These are phyloP conservation scores for Fistularia commersonii DNA, from an alignment of 2,797 vertebrate species.

Conservation along the genomic window DNA sequence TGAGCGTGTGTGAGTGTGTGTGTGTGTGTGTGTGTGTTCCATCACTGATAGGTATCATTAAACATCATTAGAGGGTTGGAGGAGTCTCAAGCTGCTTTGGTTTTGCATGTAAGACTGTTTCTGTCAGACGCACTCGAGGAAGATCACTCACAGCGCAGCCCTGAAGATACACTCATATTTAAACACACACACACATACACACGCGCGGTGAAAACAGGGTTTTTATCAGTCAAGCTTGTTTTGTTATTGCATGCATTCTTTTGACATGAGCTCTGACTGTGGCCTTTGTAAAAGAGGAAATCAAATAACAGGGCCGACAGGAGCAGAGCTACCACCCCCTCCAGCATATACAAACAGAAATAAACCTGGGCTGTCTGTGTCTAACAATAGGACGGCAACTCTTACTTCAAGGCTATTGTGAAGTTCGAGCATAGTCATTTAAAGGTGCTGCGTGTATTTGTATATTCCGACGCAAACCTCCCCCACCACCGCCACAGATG, in stretches of 20 bases:
- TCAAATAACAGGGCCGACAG: conserved; percentile 72
- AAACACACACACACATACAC: conserved; percentile 34
- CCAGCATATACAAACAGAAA: conserved; percentile 70
- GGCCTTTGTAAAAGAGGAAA: conserved; percentile 74
- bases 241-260: conserved; percentile 73
- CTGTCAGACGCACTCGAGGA: conserved; percentile 69
- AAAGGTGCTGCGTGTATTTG: conserved; percentile 58
- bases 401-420: conserved; percentile 71
- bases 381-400: conserved; percentile 73
- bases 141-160: conserved; percentile 68
- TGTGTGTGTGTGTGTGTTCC: conserved; percentile 44
- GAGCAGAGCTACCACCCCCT: conserved; percentile 68
- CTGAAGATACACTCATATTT: conserved; percentile 47
- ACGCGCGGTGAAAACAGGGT: conserved; percentile 47
- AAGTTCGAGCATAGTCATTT: conserved; percentile 65
- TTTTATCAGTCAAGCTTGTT: conserved; percentile 70
- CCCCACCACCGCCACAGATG: conserved; percentile 56
- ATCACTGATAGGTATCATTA: conserved; percentile 74
- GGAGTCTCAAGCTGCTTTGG: conserved; percentile 57
- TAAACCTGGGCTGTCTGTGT: conserved; percentile 64
- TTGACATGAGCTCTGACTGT: conserved; percentile 73
- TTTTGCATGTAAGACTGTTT: conserved; percentile 51
- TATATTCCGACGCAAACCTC: conserved; percentile 41
- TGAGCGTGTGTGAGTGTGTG: conserved; percentile 38
- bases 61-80: conserved; percentile 69